Evolutionary conservation across 2,888 invertebrate species (phyloP), one percentile per base, ranked within the genome.

Genomic region (Drosophila affinis): DNA sequence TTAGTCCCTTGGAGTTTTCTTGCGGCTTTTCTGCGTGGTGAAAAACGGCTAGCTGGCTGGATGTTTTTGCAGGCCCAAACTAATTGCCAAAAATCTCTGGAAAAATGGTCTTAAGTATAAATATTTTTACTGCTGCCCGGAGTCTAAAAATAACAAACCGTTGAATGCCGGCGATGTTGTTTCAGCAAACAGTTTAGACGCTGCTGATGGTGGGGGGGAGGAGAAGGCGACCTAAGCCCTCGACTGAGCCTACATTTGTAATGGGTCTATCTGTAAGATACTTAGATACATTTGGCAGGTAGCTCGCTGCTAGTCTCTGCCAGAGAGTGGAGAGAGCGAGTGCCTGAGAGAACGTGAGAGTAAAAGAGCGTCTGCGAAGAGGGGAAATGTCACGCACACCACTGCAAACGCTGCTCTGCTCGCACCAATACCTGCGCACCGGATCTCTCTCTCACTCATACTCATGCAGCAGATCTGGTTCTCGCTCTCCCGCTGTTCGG

Each of bases 181-280:
- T 87, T 76, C 64, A 76, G 75, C 72, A 89, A 89, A 89, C 89
- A 89, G 72, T 79, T 85, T 85, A 87, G 49, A 52, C 45, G 39
- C 4, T 12, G 32, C 1, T 39, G 14, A 14, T 39, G 39, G 39
- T 39, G 39, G 39, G 14, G 27, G 39, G 39, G 39, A 24, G 39
- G 49, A 27, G 70, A 32, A 39, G 39, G 17, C 34, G 48, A 48
- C 45, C 71, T 69, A 69, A 70, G 69, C 70, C 56, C 24, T 45
- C 21, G 39, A 39, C 62, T 87, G 80, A 88, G 81, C 85, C 81
- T 71, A 65, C 72, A 57, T 69, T 68, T 52, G 54, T 48, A 69
- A 55, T 68, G 62, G 71, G 63, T 79, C 48, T 61, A 56, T 55
- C 72, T 58, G 12, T 21, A 47, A 79, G 76, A 62, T 70, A 52